Evolutionary conservation across 2,888 invertebrate species (phyloP).

Genomic region (Hyalella azteca): DNA sequence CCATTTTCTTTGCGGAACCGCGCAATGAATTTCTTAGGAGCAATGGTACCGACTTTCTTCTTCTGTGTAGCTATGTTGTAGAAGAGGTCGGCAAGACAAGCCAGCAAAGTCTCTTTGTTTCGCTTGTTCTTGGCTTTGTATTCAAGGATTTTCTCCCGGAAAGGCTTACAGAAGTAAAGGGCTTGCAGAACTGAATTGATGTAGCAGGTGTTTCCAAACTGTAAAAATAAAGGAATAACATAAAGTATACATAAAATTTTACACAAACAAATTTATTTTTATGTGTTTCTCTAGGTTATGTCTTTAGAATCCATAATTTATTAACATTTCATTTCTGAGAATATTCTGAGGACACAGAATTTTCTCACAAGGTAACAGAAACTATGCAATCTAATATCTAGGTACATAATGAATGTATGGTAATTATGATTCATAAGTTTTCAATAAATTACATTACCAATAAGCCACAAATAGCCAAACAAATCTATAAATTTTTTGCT

Average conservation of each 20-base stretch:
- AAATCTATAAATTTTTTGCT: too few relatives aligned
- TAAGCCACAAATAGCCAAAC: too few relatives aligned
- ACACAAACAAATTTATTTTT: too few relatives aligned
- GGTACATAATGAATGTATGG: too few relatives aligned
- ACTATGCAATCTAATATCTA: too few relatives aligned
- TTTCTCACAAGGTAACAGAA: too few relatives aligned
- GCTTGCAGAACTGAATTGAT: conserved; percentile 99
- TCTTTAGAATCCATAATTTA: too few relatives aligned
- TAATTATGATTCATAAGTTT: too few relatives aligned
- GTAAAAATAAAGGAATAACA: conserved; percentile 61
- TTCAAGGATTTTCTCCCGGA: conserved; percentile 96
- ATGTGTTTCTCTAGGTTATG: too few relatives aligned
- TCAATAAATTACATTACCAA: too few relatives aligned
- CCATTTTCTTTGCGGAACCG: conserved; percentile 65
- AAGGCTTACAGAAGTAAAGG: conserved; percentile 98
- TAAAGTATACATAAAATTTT: not conserved
- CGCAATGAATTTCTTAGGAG: conserved; percentile 99
- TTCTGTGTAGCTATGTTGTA: conserved; percentile 99
- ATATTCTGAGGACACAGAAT: too few relatives aligned
- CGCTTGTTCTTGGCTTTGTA: conserved; percentile 96
- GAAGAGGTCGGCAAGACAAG: conserved; percentile 97
- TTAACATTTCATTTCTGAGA: conserved; percentile 13
- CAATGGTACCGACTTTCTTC: conserved; percentile 97
- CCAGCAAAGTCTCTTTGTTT: conserved; percentile 95
- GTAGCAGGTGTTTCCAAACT: conserved; percentile 99